Conservation (phyloP, 2,888 invertebrate genomes). For the Ceratothoa steindachneri region DNA sequence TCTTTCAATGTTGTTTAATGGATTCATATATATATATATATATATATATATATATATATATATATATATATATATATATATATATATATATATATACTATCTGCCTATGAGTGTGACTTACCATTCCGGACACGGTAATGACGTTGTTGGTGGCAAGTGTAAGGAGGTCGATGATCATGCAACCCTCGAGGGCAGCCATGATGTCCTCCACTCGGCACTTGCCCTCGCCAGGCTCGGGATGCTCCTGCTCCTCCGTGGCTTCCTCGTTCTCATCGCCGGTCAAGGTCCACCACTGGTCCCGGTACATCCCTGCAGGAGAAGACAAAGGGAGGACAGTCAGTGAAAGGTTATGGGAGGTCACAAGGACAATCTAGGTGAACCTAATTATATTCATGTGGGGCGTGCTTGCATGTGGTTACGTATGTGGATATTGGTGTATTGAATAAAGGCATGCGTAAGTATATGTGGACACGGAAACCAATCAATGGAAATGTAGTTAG, state of each 20-base stretch:
- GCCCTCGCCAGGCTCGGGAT: conserved; percentile 29
- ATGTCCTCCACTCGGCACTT: conserved; percentile 70
- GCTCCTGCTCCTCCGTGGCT: conserved; percentile 25
- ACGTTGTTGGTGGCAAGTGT: conserved; percentile 81
- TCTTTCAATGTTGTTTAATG: not conserved
- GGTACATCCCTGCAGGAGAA: conserved; percentile 50
- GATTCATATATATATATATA: conserved; percentile 2
- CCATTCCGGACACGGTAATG: conserved; percentile 82
- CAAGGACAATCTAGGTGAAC: too few species aligned
- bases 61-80: conserved; percentile 15
- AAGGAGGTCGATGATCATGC: conserved; percentile 80
- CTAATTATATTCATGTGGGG: too few species aligned
- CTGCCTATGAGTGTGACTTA: conserved; percentile 58
- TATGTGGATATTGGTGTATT: not conserved
- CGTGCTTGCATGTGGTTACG: not conserved
- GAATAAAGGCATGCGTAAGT: not conserved
- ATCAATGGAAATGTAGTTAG: not conserved
- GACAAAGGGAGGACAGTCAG: not conserved
- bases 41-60: conserved; percentile 15
- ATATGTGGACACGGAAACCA: not conserved
- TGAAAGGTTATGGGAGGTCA: not conserved
- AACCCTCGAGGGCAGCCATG: conserved; percentile 74
- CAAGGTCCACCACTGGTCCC: conserved; percentile 49
- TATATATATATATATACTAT: conserved; percentile 13
- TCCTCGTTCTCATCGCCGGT: conserved; percentile 16